Conservation (phyloP, 2,797 vertebrate genomes). For the Rhynchotus rufescens region DNA sequence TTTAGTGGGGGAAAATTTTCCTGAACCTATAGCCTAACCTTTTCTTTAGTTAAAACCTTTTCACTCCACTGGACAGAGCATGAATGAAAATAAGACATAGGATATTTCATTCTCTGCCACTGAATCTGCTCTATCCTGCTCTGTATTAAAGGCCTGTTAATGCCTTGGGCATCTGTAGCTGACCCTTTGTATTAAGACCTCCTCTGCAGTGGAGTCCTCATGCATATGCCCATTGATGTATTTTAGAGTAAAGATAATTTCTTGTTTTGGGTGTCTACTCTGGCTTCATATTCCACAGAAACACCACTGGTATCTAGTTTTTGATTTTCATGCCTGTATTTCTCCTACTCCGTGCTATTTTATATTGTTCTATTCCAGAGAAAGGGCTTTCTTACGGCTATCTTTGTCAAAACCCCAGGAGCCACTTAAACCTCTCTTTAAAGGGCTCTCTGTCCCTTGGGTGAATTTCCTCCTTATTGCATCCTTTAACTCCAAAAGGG, state of each 20-base stretch:
- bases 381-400: background rate
- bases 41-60: background rate
- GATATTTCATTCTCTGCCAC: background rate
- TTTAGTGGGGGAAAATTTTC: background rate
- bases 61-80: background rate
- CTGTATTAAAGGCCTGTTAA: background rate
- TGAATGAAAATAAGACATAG: background rate
- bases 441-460: background rate
- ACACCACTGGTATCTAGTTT: background rate
- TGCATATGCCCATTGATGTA: constrained; percentile 36
- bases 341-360: background rate
- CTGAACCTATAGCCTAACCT: background rate
- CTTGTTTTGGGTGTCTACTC: background rate
- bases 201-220: background rate
- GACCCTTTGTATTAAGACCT: constrained; percentile 48
- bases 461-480: background rate
- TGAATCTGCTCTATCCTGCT: background rate
- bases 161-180: constrained; percentile 2
- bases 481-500: background rate
- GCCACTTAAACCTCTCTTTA: background rate
- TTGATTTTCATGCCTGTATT: background rate
- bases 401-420: background rate
- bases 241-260: constrained; percentile 42
- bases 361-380: background rate
- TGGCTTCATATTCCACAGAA: background rate